phyloP scores from a whole-genome alignment of 1,140 invertebrate species.

The Marisa cornuarietis region DNA sequence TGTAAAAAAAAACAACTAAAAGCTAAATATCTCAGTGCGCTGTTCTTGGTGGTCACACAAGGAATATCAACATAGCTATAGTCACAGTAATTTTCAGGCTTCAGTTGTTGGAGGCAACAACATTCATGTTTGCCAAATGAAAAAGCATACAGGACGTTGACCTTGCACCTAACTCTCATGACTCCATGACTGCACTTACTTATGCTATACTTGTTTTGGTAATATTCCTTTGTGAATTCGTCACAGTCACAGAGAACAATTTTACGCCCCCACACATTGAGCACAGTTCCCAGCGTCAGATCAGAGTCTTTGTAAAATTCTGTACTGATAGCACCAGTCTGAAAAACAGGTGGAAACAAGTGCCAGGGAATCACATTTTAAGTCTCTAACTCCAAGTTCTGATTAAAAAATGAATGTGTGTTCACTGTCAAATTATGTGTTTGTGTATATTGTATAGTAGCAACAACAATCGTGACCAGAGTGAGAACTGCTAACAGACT shows the following conservation, averaged over 20 bases:
- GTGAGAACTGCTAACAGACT: background rate
- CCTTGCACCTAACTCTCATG: no score
- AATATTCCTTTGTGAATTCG: slow-evolving; percentile 69
- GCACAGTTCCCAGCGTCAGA: slow-evolving; percentile 70
- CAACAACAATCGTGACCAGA: background rate
- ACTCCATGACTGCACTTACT: slow-evolving; percentile 47
- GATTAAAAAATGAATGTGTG: no score
- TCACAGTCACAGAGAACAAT: slow-evolving; percentile 64
- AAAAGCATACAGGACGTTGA: no score
- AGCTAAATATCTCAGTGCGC: no score
- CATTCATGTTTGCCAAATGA: no score
- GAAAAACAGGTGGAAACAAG: no score
- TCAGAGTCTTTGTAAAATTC: slow-evolving; percentile 79
- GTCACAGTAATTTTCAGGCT: no score
- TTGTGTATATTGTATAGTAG: background rate
- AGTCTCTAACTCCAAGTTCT: no score
- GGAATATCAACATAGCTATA: no score
- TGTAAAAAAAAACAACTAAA: no score
- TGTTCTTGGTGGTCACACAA: no score
- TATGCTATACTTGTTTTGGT: slow-evolving; percentile 67
- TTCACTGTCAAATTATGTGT: background rate
- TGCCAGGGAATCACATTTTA: background rate
- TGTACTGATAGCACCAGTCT: slow-evolving; percentile 63
- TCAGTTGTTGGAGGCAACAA: no score
- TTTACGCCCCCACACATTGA: slow-evolving; percentile 65